Conservation (phyloP, 1,140 invertebrate species). For the Centruroides sculpturatus region DNA sequence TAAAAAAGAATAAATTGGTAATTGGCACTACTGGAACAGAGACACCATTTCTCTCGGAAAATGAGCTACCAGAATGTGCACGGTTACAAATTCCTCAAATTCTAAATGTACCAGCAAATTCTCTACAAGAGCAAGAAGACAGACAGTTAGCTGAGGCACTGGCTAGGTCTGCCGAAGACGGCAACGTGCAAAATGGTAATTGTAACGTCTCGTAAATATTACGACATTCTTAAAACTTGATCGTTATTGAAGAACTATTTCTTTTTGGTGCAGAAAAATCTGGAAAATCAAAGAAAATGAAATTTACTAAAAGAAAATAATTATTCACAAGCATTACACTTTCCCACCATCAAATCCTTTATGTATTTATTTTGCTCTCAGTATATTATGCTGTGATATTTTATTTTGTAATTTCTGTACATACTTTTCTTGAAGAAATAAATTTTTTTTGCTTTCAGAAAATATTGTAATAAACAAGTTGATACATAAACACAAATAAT, state of each 20-base stretch:
- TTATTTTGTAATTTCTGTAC: too few species aligned
- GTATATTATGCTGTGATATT: not conserved
- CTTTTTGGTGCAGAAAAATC: conserved; percentile 2
- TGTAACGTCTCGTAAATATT: not conserved
- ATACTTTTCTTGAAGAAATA: too few species aligned
- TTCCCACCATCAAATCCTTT: not conserved
- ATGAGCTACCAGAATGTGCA: conserved; percentile 57
- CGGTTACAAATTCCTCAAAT: conserved; percentile 29
- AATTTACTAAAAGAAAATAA: not conserved
- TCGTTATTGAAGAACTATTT: conserved; percentile 1
- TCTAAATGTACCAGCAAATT: not conserved
- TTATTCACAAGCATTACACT: too few species aligned
- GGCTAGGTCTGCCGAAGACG: conserved; percentile 19
- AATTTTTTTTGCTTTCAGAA: too few species aligned
- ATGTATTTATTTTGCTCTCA: not conserved
- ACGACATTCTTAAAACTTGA: not conserved
- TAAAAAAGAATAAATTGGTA: conserved; percentile 70
- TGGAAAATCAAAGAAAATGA: not conserved
- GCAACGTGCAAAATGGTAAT: not conserved
- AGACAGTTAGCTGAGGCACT: conserved; percentile 44
- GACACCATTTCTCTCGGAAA: conserved; percentile 76
- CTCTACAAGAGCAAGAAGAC: conserved; percentile 38
- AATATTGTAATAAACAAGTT: too few species aligned
- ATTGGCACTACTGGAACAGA: conserved; percentile 93
- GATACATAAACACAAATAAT: too few species aligned